Evolutionary conservation across 2,888 invertebrate genomes (phyloP).

Genomic region (Chrysotoxum bicinctum): DNA sequence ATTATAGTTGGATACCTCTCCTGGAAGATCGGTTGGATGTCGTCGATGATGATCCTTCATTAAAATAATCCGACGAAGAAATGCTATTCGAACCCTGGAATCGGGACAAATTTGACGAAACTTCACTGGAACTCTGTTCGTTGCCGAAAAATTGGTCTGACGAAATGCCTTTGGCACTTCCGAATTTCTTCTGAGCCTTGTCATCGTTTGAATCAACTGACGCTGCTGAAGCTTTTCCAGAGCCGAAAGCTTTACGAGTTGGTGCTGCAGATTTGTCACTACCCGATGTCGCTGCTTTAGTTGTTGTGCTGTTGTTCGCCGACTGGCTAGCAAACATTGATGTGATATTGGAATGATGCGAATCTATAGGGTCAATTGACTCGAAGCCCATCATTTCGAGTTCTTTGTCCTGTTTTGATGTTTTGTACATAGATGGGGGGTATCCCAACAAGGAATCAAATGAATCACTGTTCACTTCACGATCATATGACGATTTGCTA

Average conservation of each 20-base stretch:
- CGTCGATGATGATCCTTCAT: constrained; percentile 82
- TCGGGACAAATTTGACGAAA: constrained; percentile 85
- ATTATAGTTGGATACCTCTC: constrained; percentile 43
- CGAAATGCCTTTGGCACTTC: constrained; percentile 97
- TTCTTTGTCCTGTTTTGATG: constrained; percentile 78
- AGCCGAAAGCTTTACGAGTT: constrained; percentile 69
- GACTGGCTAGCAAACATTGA: constrained; percentile 78
- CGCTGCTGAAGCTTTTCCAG: constrained; percentile 26
- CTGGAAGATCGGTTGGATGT: constrained; percentile 75
- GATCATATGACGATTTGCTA: constrained; percentile 75
- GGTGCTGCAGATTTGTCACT: constrained; percentile 54
- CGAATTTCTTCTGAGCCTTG: constrained; percentile 97
- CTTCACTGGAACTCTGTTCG: constrained; percentile 83
- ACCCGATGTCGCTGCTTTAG: constrained; percentile 67
- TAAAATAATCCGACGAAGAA: constrained; percentile 98
- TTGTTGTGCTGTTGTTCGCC: constrained; percentile 13
- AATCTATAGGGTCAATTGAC: constrained; percentile 80
- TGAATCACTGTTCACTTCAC: constrained; percentile 75
- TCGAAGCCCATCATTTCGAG: constrained; percentile 80
- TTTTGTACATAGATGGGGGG: constrained; percentile 75
- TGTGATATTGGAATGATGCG: constrained; percentile 79
- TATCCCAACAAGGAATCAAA: constrained; percentile 74
- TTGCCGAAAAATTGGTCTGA: constrained; percentile 98
- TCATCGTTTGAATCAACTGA: constrained; percentile 82
- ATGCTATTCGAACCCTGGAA: constrained; percentile 98